Base-by-base conservation (phyloP, 2,797 vertebrate genomes). In the Loris lydekkerianus region DNA sequence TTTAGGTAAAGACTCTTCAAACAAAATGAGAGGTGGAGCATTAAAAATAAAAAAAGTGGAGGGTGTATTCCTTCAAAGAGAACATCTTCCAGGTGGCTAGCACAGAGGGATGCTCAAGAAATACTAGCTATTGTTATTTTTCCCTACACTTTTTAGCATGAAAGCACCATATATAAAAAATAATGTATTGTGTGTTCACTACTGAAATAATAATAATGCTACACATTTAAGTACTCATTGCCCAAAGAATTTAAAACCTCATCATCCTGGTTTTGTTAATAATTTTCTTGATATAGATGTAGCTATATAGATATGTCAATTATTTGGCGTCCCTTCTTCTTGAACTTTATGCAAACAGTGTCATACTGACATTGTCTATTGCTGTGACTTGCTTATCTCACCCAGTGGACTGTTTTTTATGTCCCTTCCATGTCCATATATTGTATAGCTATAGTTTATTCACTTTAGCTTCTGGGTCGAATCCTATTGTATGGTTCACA, bases 11-110 rank as follows among this genome's bases (percentile, higher is more conserved):
- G 27, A 77, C 31, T 93, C 72, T 63, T 92, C 25, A 81, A 95
- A 95, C 69, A 96, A 90, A 95, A 83, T 40, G 34, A 94, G 65
- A 93, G 46, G 37, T 70, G n/a, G 61, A 58, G 15, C 60, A 81
- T 72, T 92, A 89, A 61, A 76, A 96, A 81, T 96, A 78, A 73
- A 85, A 85, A 90, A 96, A 95, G 31, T 78, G 86, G 34, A 86
- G 23, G 29, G 82, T 65, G 63, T 40, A 46, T 81, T 80, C 43
- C 53, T 90, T 85, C 81, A 81, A 93, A 92, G 46, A 95, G 40
- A 82, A 29, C 31, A 87, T 69, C 58, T 92, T 49, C 27, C 61
- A 95, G 78, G 88, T 92, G 85, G 6, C 81, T 78, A 46, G 17
- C 63, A 75, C 6, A 72, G n/a, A 78, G 10, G 27, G 49, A 70